Base-by-base conservation (phyloP, 2,888 invertebrate genomes). In the Agonopterix subpropinquella region DNA sequence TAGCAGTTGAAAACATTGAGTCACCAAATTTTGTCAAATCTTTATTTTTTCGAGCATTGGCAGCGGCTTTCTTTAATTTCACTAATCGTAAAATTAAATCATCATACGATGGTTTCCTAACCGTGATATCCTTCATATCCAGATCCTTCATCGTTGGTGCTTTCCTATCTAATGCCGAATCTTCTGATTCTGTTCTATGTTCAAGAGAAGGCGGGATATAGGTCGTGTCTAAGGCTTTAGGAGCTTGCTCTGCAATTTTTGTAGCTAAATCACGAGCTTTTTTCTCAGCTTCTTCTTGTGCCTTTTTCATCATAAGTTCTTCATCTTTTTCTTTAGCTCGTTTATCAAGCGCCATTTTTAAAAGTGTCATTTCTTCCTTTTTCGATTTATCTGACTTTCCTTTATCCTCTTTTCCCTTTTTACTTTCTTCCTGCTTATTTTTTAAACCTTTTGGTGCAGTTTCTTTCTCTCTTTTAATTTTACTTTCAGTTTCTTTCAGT, bases 1-100 rank as follows among this genome's bases (percentile, higher is more conserved):
- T 39, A n/a, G 39, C 4, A 10, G 1, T 4, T 10, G 39, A n/a
- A 39, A n/a, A 28, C 5, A 5, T 5, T 18, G 4, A 1, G 28
- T 28, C 28, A 5, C 4, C 5, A 4, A 28, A 28, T 28, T 28
- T 2, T 5, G 4, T 1, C 28, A 5, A 7, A 28, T 5, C 28
- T 28, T 7, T 28, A 5, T 28, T 28, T 28, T 47, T 52, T 58
- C 48, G 61, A 56, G 9, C 18, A 18, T 9, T 11, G 11, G 35
- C 47, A 50, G 5, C 56, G 45, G 52, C 58, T 36, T 46, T 36
- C 47, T 15, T 74, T 35, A 72, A 13, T 62, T 54, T 62, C 0
- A 76, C 63, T 53, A 75, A 57, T 36, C 54, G 45, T 54, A 71
- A 57, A 49, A 76, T 66, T 4, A 65, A 41, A 44, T 73, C 62